Evolutionary conservation across 1,140 invertebrate genomes (phyloP).

Genomic region (Pollicipes pollicipes): DNA sequence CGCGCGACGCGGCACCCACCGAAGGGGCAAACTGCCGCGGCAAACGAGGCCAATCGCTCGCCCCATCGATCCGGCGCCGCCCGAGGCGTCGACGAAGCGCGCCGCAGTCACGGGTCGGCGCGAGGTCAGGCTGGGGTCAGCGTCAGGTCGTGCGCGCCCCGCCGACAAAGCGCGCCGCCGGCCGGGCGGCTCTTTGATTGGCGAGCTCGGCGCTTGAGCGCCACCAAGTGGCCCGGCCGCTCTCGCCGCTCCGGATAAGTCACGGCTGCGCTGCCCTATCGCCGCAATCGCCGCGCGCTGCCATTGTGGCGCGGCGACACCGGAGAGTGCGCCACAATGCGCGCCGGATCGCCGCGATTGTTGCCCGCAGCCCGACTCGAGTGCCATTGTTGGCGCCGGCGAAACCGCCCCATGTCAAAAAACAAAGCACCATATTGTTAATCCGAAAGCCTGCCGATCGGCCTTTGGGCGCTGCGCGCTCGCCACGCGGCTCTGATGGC

Average conservation of each 20-base stretch:
- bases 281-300: not conserved
- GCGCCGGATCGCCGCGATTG: not conserved
- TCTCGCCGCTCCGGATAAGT: not conserved
- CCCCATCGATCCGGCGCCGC: not conserved
- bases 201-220: not conserved
- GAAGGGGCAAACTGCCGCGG: not conserved
- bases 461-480: no score
- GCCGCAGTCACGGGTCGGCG: no score
- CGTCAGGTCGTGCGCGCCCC: no score
- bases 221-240: not conserved
- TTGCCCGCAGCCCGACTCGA: not conserved
- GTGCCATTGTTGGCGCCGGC: not conserved
- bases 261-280: not conserved
- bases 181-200: not conserved
- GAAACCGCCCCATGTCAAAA: not conserved
- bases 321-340: conserved; percentile 1
- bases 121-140: no score
- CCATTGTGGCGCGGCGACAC: not conserved
- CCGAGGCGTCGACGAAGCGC: no score
- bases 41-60: not conserved
- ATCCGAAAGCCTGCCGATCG: no score
- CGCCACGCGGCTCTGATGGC: no score
- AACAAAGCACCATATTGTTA: not conserved
- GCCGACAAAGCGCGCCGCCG: no score
- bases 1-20: not conserved